Conservation (phyloP, 2,888 invertebrate genomes). For the Polyploca ridens region DNA sequence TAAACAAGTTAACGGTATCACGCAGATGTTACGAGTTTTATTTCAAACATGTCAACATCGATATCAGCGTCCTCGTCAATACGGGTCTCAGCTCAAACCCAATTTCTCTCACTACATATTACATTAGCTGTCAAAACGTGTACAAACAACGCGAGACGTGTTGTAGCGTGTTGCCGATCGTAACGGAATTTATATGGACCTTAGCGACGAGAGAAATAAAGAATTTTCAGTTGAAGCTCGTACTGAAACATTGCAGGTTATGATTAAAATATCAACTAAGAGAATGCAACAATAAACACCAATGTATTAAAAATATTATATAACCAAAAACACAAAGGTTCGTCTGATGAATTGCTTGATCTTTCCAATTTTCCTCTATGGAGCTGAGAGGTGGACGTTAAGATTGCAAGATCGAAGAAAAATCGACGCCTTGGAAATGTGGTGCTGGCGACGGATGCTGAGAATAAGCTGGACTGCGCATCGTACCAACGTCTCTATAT, state of each 20-base stretch:
- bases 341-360: no score
- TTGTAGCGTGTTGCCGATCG: conserved; percentile 29
- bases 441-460: no score
- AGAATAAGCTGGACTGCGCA: no score
- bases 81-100: conserved; percentile 50
- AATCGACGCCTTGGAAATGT: no score
- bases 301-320: not conserved
- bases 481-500: no score
- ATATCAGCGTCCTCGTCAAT: conserved; percentile 45
- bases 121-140: conserved; percentile 67
- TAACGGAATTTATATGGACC: conserved; percentile 18
- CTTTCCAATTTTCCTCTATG: no score
- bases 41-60: conserved; percentile 46
- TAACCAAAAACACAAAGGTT: no score
- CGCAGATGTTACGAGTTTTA: conserved; percentile 20
- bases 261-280: not conserved
- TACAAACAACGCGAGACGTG: conserved; percentile 44
- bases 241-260: not conserved
- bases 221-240: not conserved
- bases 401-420: no score
- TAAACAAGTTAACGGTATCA: conserved; percentile 2
- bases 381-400: no score
- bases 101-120: conserved; percentile 66
- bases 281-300: not conserved
- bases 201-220: conserved; percentile 12